Evolutionary conservation across 2,797 vertebrate species (phyloP), one percentile per base, ranked within the genome.

Genomic region (Gallinago solitaria): DNA sequence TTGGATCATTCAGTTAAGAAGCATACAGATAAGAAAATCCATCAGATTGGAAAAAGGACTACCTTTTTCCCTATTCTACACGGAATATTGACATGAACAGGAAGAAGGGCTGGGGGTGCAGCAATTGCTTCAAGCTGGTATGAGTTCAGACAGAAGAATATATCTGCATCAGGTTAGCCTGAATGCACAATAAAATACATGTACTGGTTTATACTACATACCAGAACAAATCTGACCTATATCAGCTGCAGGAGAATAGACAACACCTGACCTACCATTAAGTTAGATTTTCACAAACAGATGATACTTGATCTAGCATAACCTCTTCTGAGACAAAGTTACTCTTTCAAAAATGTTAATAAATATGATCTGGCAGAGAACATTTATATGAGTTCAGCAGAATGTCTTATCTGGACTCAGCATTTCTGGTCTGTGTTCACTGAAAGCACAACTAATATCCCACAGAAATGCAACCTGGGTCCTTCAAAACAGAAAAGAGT

Each of bases 281-380:
- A 37, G 73, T 54, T 48, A 43, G 32, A 54, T 39, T 79, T 78
- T 59, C 59, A 70, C 50, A 65, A 95, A 82, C 50, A 86, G 83
- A 82, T 48, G 74, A 91, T 73, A 32, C 63, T 71, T 48, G 88
- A 87, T 93, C 47, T 67, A 89, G 63, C 70, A 87, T 35, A 89
- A 88, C 59, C 50, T 86, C 74, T 82, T 70, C 14, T 6, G 51
- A 94, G 70, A 82, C 54, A 79, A 82, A 90, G 80, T 9, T 84
- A 24, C 77, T 76, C 70, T 63, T 78, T 87, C 69, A 37, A 47
- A 90, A 82, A 21, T 7, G 10, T 48, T 93, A 77, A 92, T 61
- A 87, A 93, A 92, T 89, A 73, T 5, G 76, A 92, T 76, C 47
- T 95, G 88, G 83, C 94, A 93, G 63, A 54, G 67, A 67, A 67